Conservation (phyloP, 1,140 invertebrate species). For the Drosophila sucinea region DNA sequence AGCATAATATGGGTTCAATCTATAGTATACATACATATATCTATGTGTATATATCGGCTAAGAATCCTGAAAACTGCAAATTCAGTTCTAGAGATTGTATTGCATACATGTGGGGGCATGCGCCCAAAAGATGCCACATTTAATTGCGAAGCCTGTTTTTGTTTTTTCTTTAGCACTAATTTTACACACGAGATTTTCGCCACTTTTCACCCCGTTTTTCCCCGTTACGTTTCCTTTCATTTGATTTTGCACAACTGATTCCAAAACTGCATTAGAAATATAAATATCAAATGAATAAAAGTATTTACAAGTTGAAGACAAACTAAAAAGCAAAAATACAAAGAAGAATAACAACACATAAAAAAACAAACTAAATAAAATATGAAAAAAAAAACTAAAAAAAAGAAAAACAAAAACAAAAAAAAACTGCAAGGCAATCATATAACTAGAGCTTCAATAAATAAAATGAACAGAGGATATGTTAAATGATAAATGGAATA, state of each 20-base stretch:
- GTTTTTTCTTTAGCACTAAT: neutral
- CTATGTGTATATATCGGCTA: neutral
- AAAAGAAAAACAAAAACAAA: conserved; percentile 42
- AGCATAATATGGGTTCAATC: conserved; percentile 1
- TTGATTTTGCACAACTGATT: conserved; percentile 18
- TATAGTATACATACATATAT: neutral
- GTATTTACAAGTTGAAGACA: conserved; percentile 58
- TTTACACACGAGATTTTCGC: neutral
- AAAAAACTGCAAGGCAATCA: conserved; percentile 82
- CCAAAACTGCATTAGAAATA: conserved; percentile 30
- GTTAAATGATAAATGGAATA: conserved; percentile 48
- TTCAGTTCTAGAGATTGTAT: neutral
- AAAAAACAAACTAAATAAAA: conserved; percentile 24
- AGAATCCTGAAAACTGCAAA: neutral
- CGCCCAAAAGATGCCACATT: conserved; percentile 7
- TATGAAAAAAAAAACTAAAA: conserved; percentile 28
- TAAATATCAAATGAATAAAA: conserved; percentile 45
- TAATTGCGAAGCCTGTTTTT: neutral
- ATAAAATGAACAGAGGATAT: conserved; percentile 47
- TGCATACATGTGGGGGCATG: neutral
- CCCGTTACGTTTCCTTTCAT: neutral
- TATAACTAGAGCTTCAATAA: conserved; percentile 83
- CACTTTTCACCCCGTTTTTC: neutral
- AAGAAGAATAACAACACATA: conserved; percentile 10
- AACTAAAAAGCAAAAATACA: neutral